Evolutionary conservation across 1,140 invertebrate species (phyloP).

Genomic region (Mya arenaria): DNA sequence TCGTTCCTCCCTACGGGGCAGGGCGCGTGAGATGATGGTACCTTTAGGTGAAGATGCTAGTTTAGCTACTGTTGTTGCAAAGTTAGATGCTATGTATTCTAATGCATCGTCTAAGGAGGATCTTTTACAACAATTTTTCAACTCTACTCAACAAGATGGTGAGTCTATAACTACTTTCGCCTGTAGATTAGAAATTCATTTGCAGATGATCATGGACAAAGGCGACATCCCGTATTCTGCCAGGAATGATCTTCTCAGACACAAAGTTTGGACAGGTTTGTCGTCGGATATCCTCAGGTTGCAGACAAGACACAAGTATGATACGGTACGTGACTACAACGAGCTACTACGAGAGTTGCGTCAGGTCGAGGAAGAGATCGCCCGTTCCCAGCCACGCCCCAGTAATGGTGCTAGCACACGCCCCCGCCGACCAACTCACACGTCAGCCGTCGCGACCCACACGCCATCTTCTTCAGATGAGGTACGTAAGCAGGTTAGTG

Average conservation of each 20-base stretch:
- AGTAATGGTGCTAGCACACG: not conserved
- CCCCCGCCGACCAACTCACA: not conserved
- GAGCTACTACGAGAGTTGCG: not conserved
- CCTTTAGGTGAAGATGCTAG: not conserved
- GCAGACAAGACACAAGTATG: slow-evolving; percentile 17
- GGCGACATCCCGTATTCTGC: not conserved
- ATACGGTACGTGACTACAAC: slow-evolving; percentile 14
- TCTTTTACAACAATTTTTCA: not conserved
- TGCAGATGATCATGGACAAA: not conserved
- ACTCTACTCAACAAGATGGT: not conserved
- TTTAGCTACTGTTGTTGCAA: not conserved
- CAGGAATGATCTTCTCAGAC: slow-evolving; percentile 4
- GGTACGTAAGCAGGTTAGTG: not conserved
- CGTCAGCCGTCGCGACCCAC: not conserved
- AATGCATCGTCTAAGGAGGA: not conserved
- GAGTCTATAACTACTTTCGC: not conserved
- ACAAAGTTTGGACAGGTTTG: slow-evolving; percentile 26
- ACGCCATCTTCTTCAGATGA: not conserved
- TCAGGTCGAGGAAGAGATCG: not conserved
- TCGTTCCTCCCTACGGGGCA: not conserved
- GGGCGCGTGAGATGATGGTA: not conserved
- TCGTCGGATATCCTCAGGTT: slow-evolving; percentile 1
- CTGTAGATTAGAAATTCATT: not conserved
- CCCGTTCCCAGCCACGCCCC: not conserved
- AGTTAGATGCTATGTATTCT: not conserved